phyloP scores from a whole-genome alignment of 2,113 vertebrate genomes.

The Dipodomys merriami region DNA sequence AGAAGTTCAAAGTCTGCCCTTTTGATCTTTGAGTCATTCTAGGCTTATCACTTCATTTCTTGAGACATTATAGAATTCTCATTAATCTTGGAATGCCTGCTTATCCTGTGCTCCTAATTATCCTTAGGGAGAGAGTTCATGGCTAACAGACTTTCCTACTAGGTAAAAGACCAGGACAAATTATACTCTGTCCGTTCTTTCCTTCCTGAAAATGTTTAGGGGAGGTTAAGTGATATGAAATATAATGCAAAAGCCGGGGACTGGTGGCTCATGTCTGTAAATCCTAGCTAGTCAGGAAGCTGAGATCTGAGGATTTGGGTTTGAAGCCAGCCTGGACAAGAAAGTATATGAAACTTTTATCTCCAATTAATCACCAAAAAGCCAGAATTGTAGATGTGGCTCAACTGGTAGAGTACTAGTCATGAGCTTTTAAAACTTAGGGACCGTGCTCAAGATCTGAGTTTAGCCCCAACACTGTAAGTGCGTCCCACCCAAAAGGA shows the following conservation, averaged over 20 bases:
- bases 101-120: neutral
- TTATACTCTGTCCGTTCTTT: neutral
- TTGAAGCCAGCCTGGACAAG: too few species aligned
- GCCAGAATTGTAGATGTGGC: neutral
- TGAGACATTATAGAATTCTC: slow-evolving; percentile 25
- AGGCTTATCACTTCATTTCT: slow-evolving; percentile 32
- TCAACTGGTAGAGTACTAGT: neutral
- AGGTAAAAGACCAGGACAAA: neutral
- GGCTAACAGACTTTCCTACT: neutral
- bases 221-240: neutral
- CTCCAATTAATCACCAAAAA: too few species aligned
- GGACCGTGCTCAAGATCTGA: too few species aligned
- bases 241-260: neutral
- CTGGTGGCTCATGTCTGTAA: too few species aligned
- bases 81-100: neutral
- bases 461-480: neutral
- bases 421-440: neutral
- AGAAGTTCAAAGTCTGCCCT: slow-evolving; percentile 31
- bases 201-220: neutral
- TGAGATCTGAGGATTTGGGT: too few species aligned
- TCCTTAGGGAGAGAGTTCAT: neutral
- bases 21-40: slow-evolving; percentile 14
- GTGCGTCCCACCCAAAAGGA: neutral
- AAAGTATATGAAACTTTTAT: too few species aligned
- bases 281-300: too few species aligned